These are phyloP conservation scores for Odontothrips loti DNA, from an alignment of 2,888 invertebrate species.

Conservation along the genomic window DNA sequence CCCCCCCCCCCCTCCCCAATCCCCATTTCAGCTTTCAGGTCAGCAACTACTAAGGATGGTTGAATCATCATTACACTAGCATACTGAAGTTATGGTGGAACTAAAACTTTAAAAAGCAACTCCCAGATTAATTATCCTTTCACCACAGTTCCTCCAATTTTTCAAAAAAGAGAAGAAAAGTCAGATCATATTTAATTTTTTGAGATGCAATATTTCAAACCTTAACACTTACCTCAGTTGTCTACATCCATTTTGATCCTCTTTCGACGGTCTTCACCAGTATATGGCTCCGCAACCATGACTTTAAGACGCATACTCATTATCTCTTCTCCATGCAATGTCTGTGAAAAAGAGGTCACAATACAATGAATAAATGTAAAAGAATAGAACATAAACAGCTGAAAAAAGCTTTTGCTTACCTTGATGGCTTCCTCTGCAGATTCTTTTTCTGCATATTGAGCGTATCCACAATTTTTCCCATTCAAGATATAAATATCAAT, in stretches of 20 bases:
- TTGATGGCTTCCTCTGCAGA: constrained; percentile 73
- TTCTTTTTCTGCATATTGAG: constrained; percentile 70
- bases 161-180: no score
- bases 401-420: constrained; percentile 45
- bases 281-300: constrained; percentile 69
- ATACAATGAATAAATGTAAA: constrained; percentile 29
- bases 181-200: no score
- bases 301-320: constrained; percentile 84
- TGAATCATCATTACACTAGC: not conserved
- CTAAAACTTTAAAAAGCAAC: not conserved
- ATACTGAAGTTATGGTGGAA: not conserved
- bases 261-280: constrained; percentile 33
- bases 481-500: constrained; percentile 86
- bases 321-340: constrained; percentile 80
- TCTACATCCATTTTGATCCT: constrained; percentile 21
- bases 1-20: no score
- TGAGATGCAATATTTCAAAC: no score
- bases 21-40: no score
- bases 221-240: not conserved
- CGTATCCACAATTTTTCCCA: constrained; percentile 89
- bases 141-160: no score
- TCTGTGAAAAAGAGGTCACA: constrained; percentile 41
- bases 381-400: not conserved
- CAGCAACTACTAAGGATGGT: no score
- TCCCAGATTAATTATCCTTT: not conserved